Evolutionary conservation across 2,797 vertebrate species (phyloP), one percentile per base, ranked within the genome.

Genomic region (Intellagama lesueurii): DNA sequence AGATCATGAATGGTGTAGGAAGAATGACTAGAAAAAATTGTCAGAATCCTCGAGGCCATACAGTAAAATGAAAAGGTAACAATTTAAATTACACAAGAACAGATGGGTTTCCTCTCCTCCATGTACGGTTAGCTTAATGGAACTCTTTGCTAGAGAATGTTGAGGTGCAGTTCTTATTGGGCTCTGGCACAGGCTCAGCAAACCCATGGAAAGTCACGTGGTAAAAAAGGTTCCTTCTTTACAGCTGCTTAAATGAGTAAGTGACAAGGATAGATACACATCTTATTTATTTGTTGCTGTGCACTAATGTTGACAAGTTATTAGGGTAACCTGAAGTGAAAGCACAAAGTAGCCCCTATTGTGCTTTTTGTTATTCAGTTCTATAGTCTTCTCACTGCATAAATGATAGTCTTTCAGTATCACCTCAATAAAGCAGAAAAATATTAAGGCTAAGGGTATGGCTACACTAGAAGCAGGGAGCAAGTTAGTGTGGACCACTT

Each of bases 371-470:
- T 14, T 40, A 22, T 26, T 87, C 16, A 30, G 11, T 35, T 49
- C n/a, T 56, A n/a, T 69, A 47, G 47, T 73, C 79, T n/a, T 83
- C 64, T 76, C 76, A 66, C 76, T 8, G 47, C 40, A 82, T 24
- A 52, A 68, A 69, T 32, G 32, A 14, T 52, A 7, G 40, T 66
- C 60, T 40, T 77, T 76, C 60, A 68, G 22, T 60, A 72, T 26
- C 30, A 80, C 60, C n/a, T 87, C 85, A 87, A 64, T 30, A 87
- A 87, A 87, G 30, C 40, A 68, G 44, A 77, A n/a, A 44, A 77
- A 32, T 40, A 60, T 28, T 68, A 83, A 14, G 40, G 40, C 3
- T 40, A 40, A 40, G 40, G 40, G 40, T 40, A 40, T 40, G 40
- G 40, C 40, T 40, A 40, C 1, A 40, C 40, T 40, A 40, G 40